Conservation (phyloP, 2,888 invertebrate species). For the Carabus problematicus region DNA sequence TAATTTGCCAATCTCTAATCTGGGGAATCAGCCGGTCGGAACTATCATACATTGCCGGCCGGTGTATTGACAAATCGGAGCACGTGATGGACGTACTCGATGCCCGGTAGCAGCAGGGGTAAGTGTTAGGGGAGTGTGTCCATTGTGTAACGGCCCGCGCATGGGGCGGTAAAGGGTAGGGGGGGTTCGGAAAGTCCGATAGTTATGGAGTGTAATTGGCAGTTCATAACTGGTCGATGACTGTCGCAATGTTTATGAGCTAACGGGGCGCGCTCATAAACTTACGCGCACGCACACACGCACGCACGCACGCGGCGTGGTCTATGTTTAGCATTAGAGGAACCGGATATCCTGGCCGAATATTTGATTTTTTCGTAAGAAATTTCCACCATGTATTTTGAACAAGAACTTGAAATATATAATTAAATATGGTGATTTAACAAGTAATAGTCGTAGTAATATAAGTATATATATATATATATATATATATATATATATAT, state of each 20-base stretch:
- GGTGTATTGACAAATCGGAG: conserved; percentile 31
- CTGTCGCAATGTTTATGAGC: conserved; percentile 56
- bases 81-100: conserved; percentile 22
- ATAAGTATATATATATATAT: too few relatives aligned
- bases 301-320: background rate
- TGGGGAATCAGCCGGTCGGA: conserved; percentile 1
- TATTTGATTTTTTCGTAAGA: too few relatives aligned
- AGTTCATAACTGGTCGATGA: conserved; percentile 55
- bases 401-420: too few relatives aligned
- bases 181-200: conserved; percentile 50
- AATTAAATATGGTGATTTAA: too few relatives aligned
- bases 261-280: conserved; percentile 48
- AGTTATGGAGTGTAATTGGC: conserved; percentile 58
- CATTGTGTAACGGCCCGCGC: background rate
- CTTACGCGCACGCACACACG: conserved; percentile 17
- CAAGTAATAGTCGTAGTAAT: too few relatives aligned
- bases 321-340: too few relatives aligned
- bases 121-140: background rate
- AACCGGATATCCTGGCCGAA: too few relatives aligned
- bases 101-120: background rate
- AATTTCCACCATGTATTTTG: too few relatives aligned
- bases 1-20: conserved; percentile 6
- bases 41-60: conserved; percentile 22
- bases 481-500: too few relatives aligned
- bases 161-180: background rate